Base-by-base conservation (phyloP, 92 coral and sea anemone species). In the Bergia sp. region DNA sequence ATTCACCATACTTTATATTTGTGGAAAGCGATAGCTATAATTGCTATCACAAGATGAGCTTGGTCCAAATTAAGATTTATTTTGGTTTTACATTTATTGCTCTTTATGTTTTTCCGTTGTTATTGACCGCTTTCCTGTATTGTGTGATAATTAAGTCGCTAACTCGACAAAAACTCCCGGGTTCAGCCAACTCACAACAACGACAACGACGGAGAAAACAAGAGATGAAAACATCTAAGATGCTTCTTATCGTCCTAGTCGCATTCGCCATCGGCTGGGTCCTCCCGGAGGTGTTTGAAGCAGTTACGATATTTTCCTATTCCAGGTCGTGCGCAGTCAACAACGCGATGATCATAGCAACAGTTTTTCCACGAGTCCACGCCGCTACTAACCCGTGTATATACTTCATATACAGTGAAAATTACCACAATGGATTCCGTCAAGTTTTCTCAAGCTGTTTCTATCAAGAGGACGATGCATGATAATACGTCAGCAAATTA, bases 171-270 rank as follows among this genome's bases (percentile, higher is more conserved):
- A 73, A 73, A 41, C 11, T 38, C 3, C 45, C 77, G 20, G 77
- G 77, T 37, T 37, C 45, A 3, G 42, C 45, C 7, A 37, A 43
- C 6, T 37, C 77, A 8, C 77, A 73, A 29, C 77, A 73, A 37
- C 77, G 37, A 73, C 44, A 73, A 73, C 39, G 77, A 73, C 77
- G 77, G 20, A 38, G 77, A 73, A 73, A 73, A 37, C 77, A 73
- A 73, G 41, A 73, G 21, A 73, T 73, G 77, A 73, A 73, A 73
- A 73, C 77, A 37, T 7, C 77, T 18, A 73, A 41, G 20, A 73
- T 73, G 77, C 77, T 73, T 1, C 1, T 73, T 15, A 39, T 73
- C 42, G 77, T 73, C 39, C 77, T 37, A 4, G 15, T 73, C 20
- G 77, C 20, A 37, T 73, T 73, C 44, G 20, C 44, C 4, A 4